These are phyloP conservation scores for Glareola pratincola DNA, from an alignment of 2,113 vertebrate genomes.

Conservation along the genomic window DNA sequence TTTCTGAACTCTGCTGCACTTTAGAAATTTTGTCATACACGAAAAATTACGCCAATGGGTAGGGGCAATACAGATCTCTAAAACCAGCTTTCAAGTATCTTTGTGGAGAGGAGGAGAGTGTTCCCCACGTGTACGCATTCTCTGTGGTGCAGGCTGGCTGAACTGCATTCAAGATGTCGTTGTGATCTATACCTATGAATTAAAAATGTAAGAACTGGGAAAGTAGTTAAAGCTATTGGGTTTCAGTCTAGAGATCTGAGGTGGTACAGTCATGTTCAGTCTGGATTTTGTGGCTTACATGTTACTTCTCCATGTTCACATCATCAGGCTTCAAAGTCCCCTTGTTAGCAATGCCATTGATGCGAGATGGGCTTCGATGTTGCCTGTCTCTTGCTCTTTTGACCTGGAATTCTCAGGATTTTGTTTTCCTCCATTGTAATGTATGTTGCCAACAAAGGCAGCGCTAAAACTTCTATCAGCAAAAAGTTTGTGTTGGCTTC, in stretches of 20 bases:
- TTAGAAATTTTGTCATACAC: constrained; percentile 46
- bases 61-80: constrained; percentile 5
- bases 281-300: neutral
- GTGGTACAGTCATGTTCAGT: neutral
- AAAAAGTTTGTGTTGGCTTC: neutral
- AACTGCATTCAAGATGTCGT: neutral
- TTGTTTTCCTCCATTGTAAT: neutral
- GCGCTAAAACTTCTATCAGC: neutral
- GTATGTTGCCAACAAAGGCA: neutral
- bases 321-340: neutral
- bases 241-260: constrained; percentile 18
- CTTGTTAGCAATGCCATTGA: neutral
- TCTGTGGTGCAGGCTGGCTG: neutral
- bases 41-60: constrained; percentile 23
- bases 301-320: neutral
- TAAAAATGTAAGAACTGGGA: neutral
- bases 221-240: neutral
- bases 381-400: neutral
- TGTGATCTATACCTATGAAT: neutral
- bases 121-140: neutral
- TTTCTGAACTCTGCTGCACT: constrained; percentile 69
- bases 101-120: neutral
- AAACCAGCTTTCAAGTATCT: neutral
- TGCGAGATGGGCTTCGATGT: neutral
- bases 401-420: neutral